Percentiles rank a stretch among this genome's conserved stretches.
Conservation (phyloP, 2,888 invertebrate species). For the Allolobophora icterica region DNA sequence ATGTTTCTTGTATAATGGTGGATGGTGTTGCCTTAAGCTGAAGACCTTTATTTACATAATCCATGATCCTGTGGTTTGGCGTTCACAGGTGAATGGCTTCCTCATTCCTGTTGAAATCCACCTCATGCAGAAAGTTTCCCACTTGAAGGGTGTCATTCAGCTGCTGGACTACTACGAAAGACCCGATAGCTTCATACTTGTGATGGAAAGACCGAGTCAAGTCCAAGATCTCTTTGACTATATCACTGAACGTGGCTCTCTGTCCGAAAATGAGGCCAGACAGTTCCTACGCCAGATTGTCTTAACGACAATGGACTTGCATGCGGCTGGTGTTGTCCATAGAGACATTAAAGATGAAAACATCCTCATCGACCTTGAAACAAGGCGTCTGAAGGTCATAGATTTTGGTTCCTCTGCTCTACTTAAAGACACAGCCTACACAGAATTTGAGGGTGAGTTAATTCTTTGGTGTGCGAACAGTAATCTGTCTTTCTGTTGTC, state of each 20-base stretch:
- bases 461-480: neutral
- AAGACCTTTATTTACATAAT: neutral
- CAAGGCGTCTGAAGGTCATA: slow-evolving; percentile 69
- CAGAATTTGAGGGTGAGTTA: slow-evolving; percentile 71
- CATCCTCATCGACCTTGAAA: slow-evolving; percentile 70
- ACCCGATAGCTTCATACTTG: slow-evolving; percentile 68
- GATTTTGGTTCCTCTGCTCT: slow-evolving; percentile 73
- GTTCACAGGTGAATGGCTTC: slow-evolving; percentile 49
- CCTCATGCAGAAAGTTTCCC: slow-evolving; percentile 68
- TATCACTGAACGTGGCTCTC: slow-evolving; percentile 70
- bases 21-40: neutral
- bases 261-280: slow-evolving; percentile 68
- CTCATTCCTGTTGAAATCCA: slow-evolving; percentile 70
- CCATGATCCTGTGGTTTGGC: neutral
- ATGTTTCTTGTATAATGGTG: neutral
- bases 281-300: slow-evolving; percentile 70
- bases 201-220: slow-evolving; percentile 71
- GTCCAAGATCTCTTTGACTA: slow-evolving; percentile 72
- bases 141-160: slow-evolving; percentile 69
- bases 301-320: slow-evolving; percentile 68
- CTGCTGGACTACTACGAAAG: slow-evolving; percentile 70
- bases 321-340: slow-evolving; percentile 69
- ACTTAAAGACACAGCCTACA: slow-evolving; percentile 69
- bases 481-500: neutral
- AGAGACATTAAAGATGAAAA: slow-evolving; percentile 73